Conservation (phyloP, 2,113 vertebrate genomes). For the Nymphicus hollandicus region DNA sequence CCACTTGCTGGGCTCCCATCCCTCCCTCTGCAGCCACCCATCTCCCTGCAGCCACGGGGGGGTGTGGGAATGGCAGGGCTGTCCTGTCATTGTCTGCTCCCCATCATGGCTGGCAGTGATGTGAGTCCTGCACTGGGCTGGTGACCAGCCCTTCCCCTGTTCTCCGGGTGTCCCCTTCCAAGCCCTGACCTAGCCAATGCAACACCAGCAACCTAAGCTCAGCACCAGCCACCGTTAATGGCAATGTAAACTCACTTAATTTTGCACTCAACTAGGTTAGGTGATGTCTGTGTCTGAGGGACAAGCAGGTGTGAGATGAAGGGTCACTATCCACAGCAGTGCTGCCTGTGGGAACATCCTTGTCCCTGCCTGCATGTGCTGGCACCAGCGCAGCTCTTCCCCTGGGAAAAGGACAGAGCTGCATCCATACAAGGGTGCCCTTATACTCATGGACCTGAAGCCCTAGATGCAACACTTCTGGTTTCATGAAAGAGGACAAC, state of each 20-base stretch:
- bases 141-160: not conserved
- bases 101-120: not conserved
- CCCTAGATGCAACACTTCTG: not conserved
- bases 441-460: not conserved
- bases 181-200: fast-evolving
- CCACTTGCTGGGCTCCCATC: fast-evolving
- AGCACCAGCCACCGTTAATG: fast-evolving
- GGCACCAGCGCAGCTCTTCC: not conserved
- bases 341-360: not conserved
- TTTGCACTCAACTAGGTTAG: not conserved
- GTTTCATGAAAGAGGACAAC: not conserved
- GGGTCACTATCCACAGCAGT: too few species aligned
- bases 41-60: not conserved
- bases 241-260: not conserved
- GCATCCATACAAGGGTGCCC: not conserved
- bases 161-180: not conserved
- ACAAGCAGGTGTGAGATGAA: not conserved
- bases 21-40: too few species aligned
- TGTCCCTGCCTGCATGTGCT: fast-evolving
- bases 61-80: not conserved
- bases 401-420: not conserved
- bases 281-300: not conserved
- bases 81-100: not conserved
- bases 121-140: fast-evolving
- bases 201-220: not conserved